Conservation (phyloP, 1,140 invertebrate species). For the Oscheius sp. region DNA sequence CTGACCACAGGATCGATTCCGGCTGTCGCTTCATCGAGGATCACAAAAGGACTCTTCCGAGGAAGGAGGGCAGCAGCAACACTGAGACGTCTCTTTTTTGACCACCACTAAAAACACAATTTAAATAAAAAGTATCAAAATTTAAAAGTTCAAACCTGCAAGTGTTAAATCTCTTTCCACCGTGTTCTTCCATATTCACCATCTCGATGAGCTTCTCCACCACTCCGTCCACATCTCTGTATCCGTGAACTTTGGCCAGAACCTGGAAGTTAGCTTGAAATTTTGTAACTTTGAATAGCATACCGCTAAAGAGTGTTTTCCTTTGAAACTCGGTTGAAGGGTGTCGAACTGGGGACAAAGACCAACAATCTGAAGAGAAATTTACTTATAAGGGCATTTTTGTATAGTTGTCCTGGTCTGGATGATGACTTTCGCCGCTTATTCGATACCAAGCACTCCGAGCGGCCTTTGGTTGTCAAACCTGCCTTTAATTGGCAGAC, state of each 20-base stretch:
- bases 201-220: conserved; percentile 2
- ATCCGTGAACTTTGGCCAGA: conserved; percentile 21
- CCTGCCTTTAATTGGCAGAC: too few species aligned
- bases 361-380: conserved; percentile 64
- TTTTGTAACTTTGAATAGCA: too few species aligned
- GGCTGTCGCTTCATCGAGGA: not conserved
- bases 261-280: too few species aligned
- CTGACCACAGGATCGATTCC: not conserved
- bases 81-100: not conserved
- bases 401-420: too few species aligned
- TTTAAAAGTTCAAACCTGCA: too few species aligned
- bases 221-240: not conserved
- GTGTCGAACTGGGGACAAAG: conserved; percentile 76
- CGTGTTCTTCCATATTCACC: conserved; percentile 33
- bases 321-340: conserved; percentile 63
- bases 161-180: conserved; percentile 37
- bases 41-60: not conserved
- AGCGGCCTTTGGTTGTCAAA: too few species aligned
- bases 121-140: not conserved
- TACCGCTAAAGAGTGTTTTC: conserved; percentile 63
- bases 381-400: too few species aligned
- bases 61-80: not conserved
- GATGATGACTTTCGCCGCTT: too few species aligned
- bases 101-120: not conserved
- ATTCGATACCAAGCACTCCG: too few species aligned